Base-by-base conservation (phyloP, 2,888 invertebrate species). In the Cataglyphis altisquamis region DNA sequence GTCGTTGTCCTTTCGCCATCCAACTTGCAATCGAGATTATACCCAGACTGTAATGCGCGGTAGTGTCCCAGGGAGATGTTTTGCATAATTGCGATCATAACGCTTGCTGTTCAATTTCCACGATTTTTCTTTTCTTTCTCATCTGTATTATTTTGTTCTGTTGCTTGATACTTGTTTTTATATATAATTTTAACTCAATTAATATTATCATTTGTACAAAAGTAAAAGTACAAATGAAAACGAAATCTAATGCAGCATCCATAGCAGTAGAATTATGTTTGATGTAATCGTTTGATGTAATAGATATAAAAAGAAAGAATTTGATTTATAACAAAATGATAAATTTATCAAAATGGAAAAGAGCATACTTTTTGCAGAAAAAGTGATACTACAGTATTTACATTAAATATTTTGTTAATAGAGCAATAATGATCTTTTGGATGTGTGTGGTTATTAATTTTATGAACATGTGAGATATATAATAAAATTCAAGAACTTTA, bases 71-170 rank as follows among this genome's bases (percentile, higher is more conserved):
- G 60, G 3, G 45, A 80, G 72, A 70, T 80, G 60, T 80, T 70
- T 70, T 60, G 78, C 57, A 80, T 78, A 78, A 78, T 70, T 80
- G 60, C 32, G n/a, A 67, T 55, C 52, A 67, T 36, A 52, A 45
- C 15, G 45, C 18, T 60, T 32, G 78, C 21, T 25, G 72, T 80
- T 36, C 60, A 70, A 70, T 80, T 80, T 60, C 32, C 70, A 80
- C 1, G 4, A 45, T 60, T 80, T 72, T 55, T 36, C 18, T 48
- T 10, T 60, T 78, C 21, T 45, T 18, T 62, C 29, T 67, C 21
- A 8, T 25, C 18, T 72, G 12, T 18, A 8, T 18, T 18, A 8
- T 18, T 70, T 80, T 39, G 32, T 70, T 45, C 25, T 25, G 32
- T 60, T 45, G 60, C 12, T 60, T 80, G 70, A 60, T 41, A 70